Evolutionary conservation across 2,113 vertebrate genomes (phyloP).

Genomic region (Prolemur simus): DNA sequence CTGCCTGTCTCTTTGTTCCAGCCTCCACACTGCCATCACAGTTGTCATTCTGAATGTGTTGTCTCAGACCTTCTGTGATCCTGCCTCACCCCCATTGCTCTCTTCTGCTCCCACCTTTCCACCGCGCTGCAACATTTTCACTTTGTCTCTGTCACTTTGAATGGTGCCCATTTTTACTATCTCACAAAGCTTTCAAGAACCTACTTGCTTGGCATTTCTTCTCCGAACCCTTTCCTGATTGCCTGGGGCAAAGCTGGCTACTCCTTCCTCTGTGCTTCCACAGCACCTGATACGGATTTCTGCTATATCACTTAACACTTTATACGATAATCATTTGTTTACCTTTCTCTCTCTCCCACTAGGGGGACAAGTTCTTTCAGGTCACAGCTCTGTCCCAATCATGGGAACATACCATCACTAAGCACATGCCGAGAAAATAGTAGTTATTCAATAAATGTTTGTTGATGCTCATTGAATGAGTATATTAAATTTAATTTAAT

Average conservation of each 20-base stretch:
- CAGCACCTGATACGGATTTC: neutral
- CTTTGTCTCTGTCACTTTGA: no score
- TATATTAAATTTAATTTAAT: neutral
- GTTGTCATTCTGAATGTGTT: neutral
- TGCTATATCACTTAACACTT: neutral
- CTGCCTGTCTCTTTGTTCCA: neutral
- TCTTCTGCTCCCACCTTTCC: neutral
- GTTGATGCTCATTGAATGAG: neutral
- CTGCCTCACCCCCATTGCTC: neutral
- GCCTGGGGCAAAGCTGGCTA: neutral
- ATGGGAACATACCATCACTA: neutral
- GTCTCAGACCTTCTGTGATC: neutral
- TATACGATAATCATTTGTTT: neutral
- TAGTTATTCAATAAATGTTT: neutral
- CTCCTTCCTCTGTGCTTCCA: neutral
- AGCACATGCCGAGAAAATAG: neutral
- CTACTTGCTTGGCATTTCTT: neutral
- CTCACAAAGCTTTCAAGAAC: neutral
- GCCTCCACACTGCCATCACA: neutral
- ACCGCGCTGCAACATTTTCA: accelerated
- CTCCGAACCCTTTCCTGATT: neutral
- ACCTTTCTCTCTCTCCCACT: neutral
- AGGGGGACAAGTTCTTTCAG: slow-evolving; percentile 30
- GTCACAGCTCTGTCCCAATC: neutral
- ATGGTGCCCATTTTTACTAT: neutral